These are phyloP conservation scores for Dolichallabes microphthalmus DNA, from an alignment of 2,113 vertebrate species.

Conservation along the genomic window DNA sequence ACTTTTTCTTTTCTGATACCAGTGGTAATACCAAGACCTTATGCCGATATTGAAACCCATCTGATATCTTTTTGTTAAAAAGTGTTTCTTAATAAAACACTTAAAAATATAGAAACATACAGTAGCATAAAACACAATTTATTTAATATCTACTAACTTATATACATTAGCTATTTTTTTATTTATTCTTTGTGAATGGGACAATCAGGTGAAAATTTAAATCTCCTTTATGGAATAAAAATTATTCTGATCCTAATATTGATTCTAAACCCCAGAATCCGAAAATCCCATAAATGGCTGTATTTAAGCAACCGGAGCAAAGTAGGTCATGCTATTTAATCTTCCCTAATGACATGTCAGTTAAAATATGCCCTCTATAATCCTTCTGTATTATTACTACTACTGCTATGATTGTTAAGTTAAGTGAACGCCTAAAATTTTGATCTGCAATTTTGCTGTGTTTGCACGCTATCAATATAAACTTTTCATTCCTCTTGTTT, in stretches of 20 bases:
- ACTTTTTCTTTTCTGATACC: not conserved
- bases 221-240: not conserved
- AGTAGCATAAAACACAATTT: not conserved
- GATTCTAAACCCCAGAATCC: not conserved
- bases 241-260: not conserved
- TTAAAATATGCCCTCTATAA: not conserved
- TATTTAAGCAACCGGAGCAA: not conserved
- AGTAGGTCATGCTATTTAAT: not conserved
- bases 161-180: not conserved
- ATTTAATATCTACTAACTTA: not conserved
- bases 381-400: not conserved
- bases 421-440: not conserved
- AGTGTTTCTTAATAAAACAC: not conserved
- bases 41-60: not conserved
- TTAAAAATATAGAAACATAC: not conserved
- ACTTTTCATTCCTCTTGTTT: not conserved
- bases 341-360: not conserved
- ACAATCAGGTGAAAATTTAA: not conserved
- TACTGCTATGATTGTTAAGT: not conserved
- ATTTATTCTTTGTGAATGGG: not conserved
- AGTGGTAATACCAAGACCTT: not conserved
- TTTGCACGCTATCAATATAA: not conserved
- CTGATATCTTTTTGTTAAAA: not conserved
- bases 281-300: not conserved
- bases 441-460: not conserved